Base-by-base conservation (phyloP, 1,140 invertebrate species). In the Papilio polyxenes region DNA sequence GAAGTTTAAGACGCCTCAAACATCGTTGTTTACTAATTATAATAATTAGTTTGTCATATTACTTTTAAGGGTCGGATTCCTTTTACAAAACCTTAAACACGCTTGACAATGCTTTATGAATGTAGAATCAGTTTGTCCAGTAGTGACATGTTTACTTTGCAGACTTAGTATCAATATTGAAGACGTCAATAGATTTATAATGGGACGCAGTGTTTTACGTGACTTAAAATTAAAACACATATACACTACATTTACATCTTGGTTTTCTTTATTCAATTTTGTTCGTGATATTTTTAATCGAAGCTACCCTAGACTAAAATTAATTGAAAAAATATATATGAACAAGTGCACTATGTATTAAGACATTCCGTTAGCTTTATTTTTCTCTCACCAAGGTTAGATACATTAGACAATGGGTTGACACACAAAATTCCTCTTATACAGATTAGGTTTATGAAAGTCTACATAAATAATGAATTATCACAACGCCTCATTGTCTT, bases 141-240 rank as follows among this genome's bases (percentile, higher is more conserved):
- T 53, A 53, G 51, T 65, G 9, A 65, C 59, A 23, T 65, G 20
- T n/a, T 62, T 65, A 69, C 53, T 72, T 72, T 44, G 51, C 51
- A 65, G n/a, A 59, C 75, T 75, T 81, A 49, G 51, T 31, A 44
- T 44, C 48, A 31, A 78, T 48, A 76, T 69, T 74, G 75, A 65
- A 51, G 65, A 78, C 74, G 82, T 76, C 82, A 72, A 62, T 83
- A 83, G 62, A 83, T 75, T 75, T 75, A 75, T 75, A 48, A 75
- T 51, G 44, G 48, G 7, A 51, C 48, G 44, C 40, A 20, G 48
- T 9, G 69, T 11, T 20, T 75, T 75, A 75, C 75, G 40, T 75
- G 75, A 75, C 75, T 48, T 75, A 75, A 48, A 51, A 48, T 40
- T n/a, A 2, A 51, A 48, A 75, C 44, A 51, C 44, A 75, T 9